phyloP scores from a whole-genome alignment of 2,113 vertebrate genomes.

The Sturnira hondurensis region DNA sequence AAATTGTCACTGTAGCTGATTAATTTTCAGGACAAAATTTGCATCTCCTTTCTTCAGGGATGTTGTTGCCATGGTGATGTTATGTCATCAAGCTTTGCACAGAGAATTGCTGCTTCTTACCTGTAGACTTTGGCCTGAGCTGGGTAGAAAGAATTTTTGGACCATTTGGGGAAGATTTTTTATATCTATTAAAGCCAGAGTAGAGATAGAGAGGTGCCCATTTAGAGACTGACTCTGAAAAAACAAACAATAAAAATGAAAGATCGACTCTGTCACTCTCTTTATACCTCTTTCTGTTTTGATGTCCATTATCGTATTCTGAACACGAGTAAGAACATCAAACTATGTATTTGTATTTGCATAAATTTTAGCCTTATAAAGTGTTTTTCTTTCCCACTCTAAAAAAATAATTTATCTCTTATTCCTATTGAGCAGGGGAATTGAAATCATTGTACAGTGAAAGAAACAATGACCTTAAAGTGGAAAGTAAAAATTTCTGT shows the following conservation, averaged over 20 bases:
- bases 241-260: background rate
- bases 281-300: background rate
- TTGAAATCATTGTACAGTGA: background rate
- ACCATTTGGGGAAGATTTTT: background rate
- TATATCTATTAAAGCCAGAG: background rate
- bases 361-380: background rate
- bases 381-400: background rate
- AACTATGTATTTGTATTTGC: background rate
- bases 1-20: constrained; percentile 27
- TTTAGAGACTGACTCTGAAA: background rate
- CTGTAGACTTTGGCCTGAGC: background rate
- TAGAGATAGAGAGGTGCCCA: background rate
- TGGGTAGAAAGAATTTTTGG: background rate
- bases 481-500: background rate
- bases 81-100: constrained; percentile 1
- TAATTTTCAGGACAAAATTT: constrained; percentile 60
- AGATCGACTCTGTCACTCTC: background rate
- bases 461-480: background rate
- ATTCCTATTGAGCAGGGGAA: background rate
- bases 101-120: constrained; percentile 12
- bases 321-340: background rate
- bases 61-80: constrained; percentile 51
- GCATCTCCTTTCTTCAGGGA: constrained; percentile 6
- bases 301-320: background rate
- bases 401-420: background rate